Conservation (phyloP, 2,888 invertebrate species). For the Linnaemya vulpina region DNA sequence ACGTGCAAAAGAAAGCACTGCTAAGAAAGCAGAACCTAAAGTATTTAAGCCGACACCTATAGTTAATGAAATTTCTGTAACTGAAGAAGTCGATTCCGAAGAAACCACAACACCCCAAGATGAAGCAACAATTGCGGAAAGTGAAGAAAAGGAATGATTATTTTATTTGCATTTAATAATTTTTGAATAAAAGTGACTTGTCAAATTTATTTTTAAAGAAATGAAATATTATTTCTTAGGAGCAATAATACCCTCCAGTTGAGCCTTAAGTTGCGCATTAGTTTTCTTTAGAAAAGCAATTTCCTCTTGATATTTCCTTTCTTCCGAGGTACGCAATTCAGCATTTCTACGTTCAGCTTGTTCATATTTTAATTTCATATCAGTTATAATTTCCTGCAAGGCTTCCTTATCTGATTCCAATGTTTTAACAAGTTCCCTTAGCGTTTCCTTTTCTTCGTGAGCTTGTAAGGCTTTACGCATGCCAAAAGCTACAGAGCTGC, state of each 20-base stretch:
- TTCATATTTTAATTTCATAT: conserved; percentile 89
- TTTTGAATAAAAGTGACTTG: conserved; percentile 33
- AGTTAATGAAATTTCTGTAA: conserved; percentile 84
- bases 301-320: conserved; percentile 96
- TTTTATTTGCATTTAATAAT: conserved; percentile 50
- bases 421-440: conserved; percentile 89
- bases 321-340: conserved; percentile 93
- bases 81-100: conserved; percentile 71
- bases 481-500: conserved; percentile 98
- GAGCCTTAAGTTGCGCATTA: conserved; percentile 96
- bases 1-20: conserved; percentile 62
- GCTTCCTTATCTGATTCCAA: conserved; percentile 84
- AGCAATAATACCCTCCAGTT: conserved; percentile 96
- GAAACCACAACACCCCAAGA: conserved; percentile 23
- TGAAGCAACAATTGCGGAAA: conserved; percentile 1
- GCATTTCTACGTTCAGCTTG: conserved; percentile 91
- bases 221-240: conserved; percentile 89
- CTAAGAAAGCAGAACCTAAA: conserved; percentile 68
- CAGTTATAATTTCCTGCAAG: conserved; percentile 83
- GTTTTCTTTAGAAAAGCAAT: conserved; percentile 96
- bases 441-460: conserved; percentile 88
- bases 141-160: conserved; percentile 20
- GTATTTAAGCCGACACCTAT: conserved; percentile 82
- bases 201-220: conserved; percentile 18
- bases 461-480: conserved; percentile 98